Evolutionary conservation across 2,797 vertebrate species (phyloP).

Genomic region (Jordanella pulchra): DNA sequence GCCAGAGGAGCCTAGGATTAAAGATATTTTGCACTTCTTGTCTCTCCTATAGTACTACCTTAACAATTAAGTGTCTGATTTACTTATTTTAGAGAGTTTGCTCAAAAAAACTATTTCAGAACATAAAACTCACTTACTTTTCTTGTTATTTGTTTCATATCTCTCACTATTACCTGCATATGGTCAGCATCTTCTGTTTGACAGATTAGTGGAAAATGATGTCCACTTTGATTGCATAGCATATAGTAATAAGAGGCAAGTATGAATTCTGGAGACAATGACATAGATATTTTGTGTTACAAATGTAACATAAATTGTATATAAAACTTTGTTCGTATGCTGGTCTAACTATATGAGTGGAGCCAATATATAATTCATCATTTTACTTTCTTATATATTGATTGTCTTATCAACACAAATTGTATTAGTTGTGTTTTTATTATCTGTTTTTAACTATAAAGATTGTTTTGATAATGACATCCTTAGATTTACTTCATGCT

Average conservation of each 20-base stretch:
- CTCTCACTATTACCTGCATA: neutral
- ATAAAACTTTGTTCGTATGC: neutral
- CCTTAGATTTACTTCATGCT: neutral
- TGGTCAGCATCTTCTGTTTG: too few relatives aligned
- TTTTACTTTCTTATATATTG: neutral
- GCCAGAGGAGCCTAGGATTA: conserved; percentile 41
- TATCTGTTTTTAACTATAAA: neutral
- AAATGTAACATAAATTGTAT: neutral
- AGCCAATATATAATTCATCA: neutral
- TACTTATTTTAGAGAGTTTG: conserved; percentile 29
- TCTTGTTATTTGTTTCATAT: neutral
- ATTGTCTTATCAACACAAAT: neutral
- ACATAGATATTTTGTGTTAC: neutral
- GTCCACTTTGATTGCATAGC: neutral
- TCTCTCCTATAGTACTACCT: conserved; percentile 44
- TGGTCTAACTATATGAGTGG: neutral
- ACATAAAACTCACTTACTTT: conserved; percentile 8
- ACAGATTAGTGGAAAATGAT: neutral
- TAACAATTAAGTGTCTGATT: conserved; percentile 35
- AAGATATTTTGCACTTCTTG: conserved; percentile 54
- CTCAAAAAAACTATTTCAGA: conserved; percentile 11
- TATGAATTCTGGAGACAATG: neutral
- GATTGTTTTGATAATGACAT: neutral
- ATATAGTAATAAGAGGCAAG: neutral
- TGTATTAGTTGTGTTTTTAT: neutral